A percentile compares a stretch with the other conserved stretches of the same genome.
Evolutionary conservation across 1,140 invertebrate species (phyloP).

Genomic region (Drosophila varians): DNA sequence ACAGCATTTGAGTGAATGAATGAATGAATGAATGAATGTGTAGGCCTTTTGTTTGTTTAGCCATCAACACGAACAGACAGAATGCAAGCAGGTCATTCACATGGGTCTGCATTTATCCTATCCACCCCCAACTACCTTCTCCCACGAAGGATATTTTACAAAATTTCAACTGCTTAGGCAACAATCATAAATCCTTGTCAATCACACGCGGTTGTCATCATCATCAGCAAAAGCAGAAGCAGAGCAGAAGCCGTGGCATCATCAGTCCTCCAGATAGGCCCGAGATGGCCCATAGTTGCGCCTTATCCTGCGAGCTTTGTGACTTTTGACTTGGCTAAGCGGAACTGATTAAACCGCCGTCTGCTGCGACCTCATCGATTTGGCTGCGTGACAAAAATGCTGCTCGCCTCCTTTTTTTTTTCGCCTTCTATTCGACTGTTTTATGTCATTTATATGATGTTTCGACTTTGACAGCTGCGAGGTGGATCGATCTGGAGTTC

Average conservation of each 20-base stretch:
- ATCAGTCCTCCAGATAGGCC: conserved; percentile 42
- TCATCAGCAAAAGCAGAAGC: conserved; percentile 49
- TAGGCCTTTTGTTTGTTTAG: conserved; percentile 26
- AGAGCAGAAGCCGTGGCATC: neutral
- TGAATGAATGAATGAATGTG: conserved; percentile 51
- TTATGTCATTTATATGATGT: conserved; percentile 75
- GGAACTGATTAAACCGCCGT: conserved; percentile 76
- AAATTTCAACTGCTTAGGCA: conserved; percentile 61
- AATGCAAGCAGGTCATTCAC: conserved; percentile 63
- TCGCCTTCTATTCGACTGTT: conserved; percentile 36
- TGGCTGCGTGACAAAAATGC: conserved; percentile 75
- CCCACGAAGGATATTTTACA: conserved; percentile 64
- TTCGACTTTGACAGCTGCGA: conserved; percentile 67
- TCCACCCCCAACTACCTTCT: neutral
- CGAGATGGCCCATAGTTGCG: conserved; percentile 50
- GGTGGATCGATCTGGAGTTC: conserved; percentile 33
- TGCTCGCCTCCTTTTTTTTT: conserved; percentile 17
- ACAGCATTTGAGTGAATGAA: conserved; percentile 62
- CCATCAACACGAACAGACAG: conserved; percentile 32
- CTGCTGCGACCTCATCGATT: conserved; percentile 61
- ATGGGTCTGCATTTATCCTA: conserved; percentile 7
- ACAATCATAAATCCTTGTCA: conserved; percentile 83
- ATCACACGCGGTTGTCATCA: conserved; percentile 80
- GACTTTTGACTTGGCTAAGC: conserved; percentile 69
- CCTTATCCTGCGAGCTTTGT: conserved; percentile 50